Evolutionary conservation across 2,113 vertebrate species (phyloP), one percentile per base, ranked within the genome.

Genomic region (Brienomyrus brachyistius): DNA sequence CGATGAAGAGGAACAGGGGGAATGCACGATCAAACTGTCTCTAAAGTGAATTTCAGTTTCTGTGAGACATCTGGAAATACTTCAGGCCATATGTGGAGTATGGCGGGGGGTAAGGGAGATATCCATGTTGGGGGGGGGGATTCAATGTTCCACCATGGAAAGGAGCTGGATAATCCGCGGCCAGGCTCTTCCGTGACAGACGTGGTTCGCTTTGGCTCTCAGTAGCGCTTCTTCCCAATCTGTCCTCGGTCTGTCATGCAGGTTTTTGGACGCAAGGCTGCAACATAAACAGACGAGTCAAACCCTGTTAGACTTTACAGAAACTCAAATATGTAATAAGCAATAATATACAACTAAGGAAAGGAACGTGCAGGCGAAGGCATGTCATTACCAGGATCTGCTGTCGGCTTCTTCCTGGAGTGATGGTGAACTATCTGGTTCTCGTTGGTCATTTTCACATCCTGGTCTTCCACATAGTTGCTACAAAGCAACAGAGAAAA

Each of bases 381-480:
- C 8, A 48, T 15, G 8, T 27, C 92, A 70, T 91, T 88, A 98
- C 98, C 98, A 93, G 97, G 98, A 92, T 99, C 98, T 40, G 96
- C 97, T 0, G 91, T 94, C 90, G 95, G 96, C 86, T 97, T 97
- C 93, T 95, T 97, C 91, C 96, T 98, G 27, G 91, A 91, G 93
- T 92, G 97, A 92, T 94, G 97, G 89, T 96, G 96, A 83, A 99
- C 92, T 23, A 99, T 93, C 92, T 98, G 97, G 91, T 98, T 98
- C 90, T 99, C 98, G 19, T 99, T 97, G 93, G 96, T 97, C 97
- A 99, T 97, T 93, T 96, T 98, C 89, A 99, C 97, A 51, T 99
- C 98, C 94, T 99, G 98, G 91, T 98, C 98, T 92, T 97, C 97
- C 88, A 96, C 94, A 1, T 96, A 96, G 62, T 96, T 97, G 91